phyloP scores from a whole-genome alignment of 2,113 vertebrate genomes.

The Hippolais icterina region DNA sequence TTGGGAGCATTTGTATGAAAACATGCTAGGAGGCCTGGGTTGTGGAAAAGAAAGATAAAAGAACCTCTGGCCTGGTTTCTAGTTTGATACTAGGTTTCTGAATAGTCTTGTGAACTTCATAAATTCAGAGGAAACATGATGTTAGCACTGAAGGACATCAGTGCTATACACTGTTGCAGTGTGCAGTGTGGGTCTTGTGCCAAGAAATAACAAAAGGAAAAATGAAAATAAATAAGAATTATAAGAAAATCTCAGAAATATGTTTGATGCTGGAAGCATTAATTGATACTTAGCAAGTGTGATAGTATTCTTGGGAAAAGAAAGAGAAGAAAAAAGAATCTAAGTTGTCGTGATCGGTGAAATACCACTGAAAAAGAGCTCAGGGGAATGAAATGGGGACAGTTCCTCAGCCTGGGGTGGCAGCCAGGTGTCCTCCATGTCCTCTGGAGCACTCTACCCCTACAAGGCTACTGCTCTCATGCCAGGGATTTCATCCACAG shows the following conservation, averaged over 20 bases:
- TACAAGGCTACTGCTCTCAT: rapidly evolving
- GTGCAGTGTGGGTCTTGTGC: neutral
- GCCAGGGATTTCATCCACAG: neutral
- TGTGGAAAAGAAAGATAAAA: neutral
- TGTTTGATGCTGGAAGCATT: neutral
- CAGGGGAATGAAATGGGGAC: neutral
- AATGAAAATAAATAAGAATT: neutral
- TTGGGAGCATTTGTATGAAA: neutral
- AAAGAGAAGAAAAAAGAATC: neutral
- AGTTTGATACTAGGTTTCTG: neutral
- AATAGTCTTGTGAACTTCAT: neutral
- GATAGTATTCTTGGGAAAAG: neutral
- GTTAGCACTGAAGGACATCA: neutral
- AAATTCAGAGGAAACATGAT: neutral
- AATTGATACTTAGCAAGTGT: neutral
- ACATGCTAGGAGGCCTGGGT: neutral
- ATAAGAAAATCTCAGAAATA: neutral
- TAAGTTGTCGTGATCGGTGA: neutral
- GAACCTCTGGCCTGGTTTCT: neutral
- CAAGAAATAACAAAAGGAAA: neutral
- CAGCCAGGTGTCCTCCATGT: neutral
- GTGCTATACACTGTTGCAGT: rapidly evolving
- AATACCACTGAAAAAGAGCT: neutral
- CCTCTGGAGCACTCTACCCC: neutral
- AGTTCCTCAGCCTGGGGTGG: neutral